Conservation (phyloP, 2,797 vertebrate genomes). For the Betta splendens region DNA sequence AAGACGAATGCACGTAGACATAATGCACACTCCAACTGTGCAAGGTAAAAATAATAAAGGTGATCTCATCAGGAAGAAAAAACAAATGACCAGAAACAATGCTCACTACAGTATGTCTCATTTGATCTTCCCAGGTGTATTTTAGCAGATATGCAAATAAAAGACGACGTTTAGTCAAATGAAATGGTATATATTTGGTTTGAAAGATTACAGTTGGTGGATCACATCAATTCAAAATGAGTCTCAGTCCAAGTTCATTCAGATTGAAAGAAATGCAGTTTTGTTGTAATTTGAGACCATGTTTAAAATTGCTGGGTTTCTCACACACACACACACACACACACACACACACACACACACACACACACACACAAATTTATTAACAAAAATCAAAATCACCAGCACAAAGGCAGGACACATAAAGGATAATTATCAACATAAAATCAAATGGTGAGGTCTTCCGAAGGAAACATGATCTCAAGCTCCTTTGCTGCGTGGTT, state of each 20-base stretch:
- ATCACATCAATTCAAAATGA: not conserved
- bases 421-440: no score
- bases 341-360: no score
- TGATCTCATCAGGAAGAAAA: not conserved
- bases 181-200: not conserved
- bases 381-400: no score
- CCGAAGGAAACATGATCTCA: no score
- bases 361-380: no score
- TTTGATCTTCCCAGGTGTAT: not conserved
- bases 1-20: not conserved
- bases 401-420: no score
- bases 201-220: not conserved
- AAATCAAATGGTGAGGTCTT: no score
- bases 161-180: not conserved
- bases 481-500: no score
- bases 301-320: not conserved
- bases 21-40: no score
- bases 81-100: not conserved
- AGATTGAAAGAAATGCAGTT: not conserved
- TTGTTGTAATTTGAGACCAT: not conserved
- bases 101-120: not conserved
- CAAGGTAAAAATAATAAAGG: not conserved
- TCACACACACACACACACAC: no score
- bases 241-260: not conserved
- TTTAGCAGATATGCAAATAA: not conserved